Conservation (phyloP, 2,888 invertebrate genomes). For the Cheilosia scutellata region DNA sequence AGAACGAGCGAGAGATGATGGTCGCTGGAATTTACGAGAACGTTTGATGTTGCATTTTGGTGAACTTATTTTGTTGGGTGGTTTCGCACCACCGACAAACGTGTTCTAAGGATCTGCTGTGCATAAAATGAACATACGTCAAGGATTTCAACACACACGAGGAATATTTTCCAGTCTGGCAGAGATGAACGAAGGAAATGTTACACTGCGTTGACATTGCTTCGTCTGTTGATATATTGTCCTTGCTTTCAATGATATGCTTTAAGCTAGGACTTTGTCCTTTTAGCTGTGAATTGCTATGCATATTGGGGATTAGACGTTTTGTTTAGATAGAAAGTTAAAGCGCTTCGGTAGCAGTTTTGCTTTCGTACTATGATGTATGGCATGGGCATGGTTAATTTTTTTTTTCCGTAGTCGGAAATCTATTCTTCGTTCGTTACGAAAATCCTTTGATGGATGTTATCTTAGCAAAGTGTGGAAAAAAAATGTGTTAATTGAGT, state of each 20-base stretch:
- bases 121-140: conserved; percentile 74
- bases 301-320: conserved; percentile 29
- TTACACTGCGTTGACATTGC: conserved; percentile 73
- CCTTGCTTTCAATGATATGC: conserved; percentile 30
- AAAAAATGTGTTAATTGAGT: conserved; percentile 68
- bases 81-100: conserved; percentile 63
- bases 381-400: background rate
- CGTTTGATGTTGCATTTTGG: conserved; percentile 72
- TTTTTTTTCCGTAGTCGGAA: conserved; percentile 20
- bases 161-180: conserved; percentile 71
- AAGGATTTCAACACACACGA: conserved; percentile 69
- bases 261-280: conserved; percentile 56
- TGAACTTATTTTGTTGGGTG: conserved; percentile 61
- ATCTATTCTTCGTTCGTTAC: conserved; percentile 23
- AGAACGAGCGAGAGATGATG: conserved; percentile 21
- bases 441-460: conserved; percentile 24
- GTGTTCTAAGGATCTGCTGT: conserved; percentile 66
- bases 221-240: conserved; percentile 69
- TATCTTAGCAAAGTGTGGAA: conserved; percentile 9
- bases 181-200: conserved; percentile 66
- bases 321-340: conserved; percentile 45
- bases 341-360: conserved; percentile 22
- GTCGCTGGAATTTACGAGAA: conserved; percentile 61
- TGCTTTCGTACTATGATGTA: no score
- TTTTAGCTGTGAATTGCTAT: conserved; percentile 38